Conservation (phyloP, 2,888 invertebrate genomes). For the Pristionchus entomophagus region DNA sequence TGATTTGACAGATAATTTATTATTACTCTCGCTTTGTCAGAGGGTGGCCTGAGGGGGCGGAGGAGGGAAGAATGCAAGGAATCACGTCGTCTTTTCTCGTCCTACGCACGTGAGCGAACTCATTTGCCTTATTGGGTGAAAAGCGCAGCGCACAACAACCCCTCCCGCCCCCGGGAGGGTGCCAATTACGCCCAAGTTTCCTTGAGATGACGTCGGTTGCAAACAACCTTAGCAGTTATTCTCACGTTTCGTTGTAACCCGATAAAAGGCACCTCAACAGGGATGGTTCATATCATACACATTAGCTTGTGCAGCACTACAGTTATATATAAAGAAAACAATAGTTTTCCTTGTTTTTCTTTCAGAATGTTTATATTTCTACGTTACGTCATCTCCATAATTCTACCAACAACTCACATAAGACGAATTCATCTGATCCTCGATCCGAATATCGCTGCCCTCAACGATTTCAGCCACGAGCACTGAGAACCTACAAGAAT, state of each 20-base stretch:
- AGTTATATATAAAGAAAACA: no score
- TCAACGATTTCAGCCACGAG: slow-evolving; percentile 15
- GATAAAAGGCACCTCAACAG: no score
- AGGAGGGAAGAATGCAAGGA: neutral
- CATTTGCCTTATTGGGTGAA: neutral
- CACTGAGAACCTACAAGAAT: neutral
- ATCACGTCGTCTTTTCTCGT: neutral
- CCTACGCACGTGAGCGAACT: no score
- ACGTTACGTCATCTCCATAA: neutral
- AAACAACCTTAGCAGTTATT: no score
- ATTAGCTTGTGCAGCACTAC: no score
- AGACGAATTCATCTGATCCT: slow-evolving; percentile 19
- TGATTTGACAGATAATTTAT: neutral
- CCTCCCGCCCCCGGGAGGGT: neutral
- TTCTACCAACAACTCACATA: neutral
- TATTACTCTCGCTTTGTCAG: neutral
- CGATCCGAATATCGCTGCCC: slow-evolving; percentile 7
- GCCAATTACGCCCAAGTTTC: neutral
- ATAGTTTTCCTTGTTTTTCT: no score
- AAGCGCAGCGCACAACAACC: neutral
- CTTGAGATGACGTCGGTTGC: neutral
- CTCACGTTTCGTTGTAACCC: no score
- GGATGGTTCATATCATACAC: no score
- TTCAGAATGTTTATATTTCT: no score
- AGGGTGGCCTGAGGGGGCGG: neutral